Evolutionary conservation across 37 sponge, comb jelly and placozoan genomes (phyloP).

Genomic region (Aplysina aerophoba): DNA sequence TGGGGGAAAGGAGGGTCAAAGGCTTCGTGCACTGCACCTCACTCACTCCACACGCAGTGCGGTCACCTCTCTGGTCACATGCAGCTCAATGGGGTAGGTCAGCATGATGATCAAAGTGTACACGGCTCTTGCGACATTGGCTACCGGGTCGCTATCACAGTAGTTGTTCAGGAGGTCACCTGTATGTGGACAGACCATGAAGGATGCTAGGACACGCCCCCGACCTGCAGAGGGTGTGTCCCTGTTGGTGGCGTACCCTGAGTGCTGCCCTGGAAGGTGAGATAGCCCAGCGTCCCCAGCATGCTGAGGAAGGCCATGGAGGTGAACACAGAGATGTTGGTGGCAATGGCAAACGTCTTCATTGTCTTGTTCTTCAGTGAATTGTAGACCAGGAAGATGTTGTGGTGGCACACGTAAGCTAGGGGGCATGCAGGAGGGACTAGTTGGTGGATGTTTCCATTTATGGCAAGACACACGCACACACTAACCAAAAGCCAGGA

Average conservation of each 20-base stretch:
- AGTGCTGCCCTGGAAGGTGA: slow-evolving; percentile 67
- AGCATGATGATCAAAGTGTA: slow-evolving; percentile 72
- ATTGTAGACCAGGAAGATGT: slow-evolving; percentile 83
- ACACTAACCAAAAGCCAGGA: slow-evolving; percentile 38
- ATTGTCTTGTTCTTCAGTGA: slow-evolving; percentile 63
- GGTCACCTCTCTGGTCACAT: slow-evolving; percentile 76
- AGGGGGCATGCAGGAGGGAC: background rate
- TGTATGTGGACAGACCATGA: slow-evolving; percentile 15
- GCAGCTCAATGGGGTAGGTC: slow-evolving; percentile 85
- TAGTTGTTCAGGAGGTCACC: slow-evolving; percentile 82
- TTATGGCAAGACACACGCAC: background rate
- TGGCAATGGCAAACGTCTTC: slow-evolving; percentile 60
- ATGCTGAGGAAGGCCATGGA: slow-evolving; percentile 51
- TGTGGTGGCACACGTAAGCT: slow-evolving; percentile 90
- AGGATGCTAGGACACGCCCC: background rate
- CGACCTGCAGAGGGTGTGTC: background rate
- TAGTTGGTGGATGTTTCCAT: background rate
- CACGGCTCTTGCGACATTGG: slow-evolving; percentile 49
- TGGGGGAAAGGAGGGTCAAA: background rate
- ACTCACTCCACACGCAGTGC: background rate
- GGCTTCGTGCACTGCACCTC: too few relatives aligned
- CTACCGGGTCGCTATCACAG: slow-evolving; percentile 53
- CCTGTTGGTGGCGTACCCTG: slow-evolving; percentile 51
- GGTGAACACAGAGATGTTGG: slow-evolving; percentile 63
- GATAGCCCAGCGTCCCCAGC: slow-evolving; percentile 79